These are phyloP conservation scores for Drosophila mauritiana DNA, from an alignment of 1,140 invertebrate genomes.

Conservation along the genomic window DNA sequence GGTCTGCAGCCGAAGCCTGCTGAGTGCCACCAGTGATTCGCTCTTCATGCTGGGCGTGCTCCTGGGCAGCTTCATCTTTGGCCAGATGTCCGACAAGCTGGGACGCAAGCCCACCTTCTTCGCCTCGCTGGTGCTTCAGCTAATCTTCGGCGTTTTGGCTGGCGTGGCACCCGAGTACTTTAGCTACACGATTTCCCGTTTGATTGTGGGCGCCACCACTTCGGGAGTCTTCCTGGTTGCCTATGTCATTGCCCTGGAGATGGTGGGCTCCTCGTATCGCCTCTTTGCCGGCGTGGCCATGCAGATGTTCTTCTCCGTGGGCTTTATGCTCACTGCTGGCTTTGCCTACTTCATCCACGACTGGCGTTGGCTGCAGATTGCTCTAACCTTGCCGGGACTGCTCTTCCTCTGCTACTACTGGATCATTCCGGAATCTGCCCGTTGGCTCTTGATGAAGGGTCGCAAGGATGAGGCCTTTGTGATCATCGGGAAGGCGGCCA, in stretches of 20 bases:
- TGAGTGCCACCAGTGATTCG: constrained; percentile 90
- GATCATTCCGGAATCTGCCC: constrained; percentile 93
- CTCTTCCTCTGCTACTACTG: constrained; percentile 92
- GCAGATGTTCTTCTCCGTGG: constrained; percentile 92
- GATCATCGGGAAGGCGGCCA: constrained; percentile 89
- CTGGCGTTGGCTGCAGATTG: constrained; percentile 91
- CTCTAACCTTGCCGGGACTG: constrained; percentile 89
- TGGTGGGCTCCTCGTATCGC: constrained; percentile 91
- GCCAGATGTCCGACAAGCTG: constrained; percentile 91
- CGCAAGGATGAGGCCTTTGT: constrained; percentile 89
- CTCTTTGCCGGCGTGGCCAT: constrained; percentile 90
- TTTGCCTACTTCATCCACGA: constrained; percentile 91
- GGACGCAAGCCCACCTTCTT: constrained; percentile 91
- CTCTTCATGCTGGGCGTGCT: constrained; percentile 94
- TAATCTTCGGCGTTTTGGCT: constrained; percentile 88
- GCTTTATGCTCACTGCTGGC: constrained; percentile 90
- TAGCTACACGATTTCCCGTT: constrained; percentile 88
- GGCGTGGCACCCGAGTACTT: constrained; percentile 89
- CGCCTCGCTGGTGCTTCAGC: constrained; percentile 89
- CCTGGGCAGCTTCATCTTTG: constrained; percentile 91
- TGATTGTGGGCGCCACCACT: constrained; percentile 90
- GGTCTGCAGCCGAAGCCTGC: constrained; percentile 89
- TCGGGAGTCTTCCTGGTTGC: constrained; percentile 92
- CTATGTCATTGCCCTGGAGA: constrained; percentile 93
- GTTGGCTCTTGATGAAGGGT: constrained; percentile 92